These are phyloP conservation scores for Deilephila elpenor DNA, from an alignment of 2,888 invertebrate genomes.

Conservation along the genomic window DNA sequence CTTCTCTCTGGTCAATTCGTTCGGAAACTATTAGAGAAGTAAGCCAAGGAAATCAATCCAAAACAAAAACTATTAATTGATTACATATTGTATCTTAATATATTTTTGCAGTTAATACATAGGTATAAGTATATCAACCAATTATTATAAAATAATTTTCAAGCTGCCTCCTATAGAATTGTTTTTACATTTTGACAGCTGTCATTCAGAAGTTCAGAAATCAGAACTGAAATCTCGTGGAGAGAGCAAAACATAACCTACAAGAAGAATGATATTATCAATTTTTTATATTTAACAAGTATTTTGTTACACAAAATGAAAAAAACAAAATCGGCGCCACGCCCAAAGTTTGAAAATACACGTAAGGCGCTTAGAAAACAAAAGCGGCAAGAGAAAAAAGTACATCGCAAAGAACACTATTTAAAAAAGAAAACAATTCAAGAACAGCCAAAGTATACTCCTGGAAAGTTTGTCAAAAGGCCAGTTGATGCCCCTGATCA, in stretches of 20 bases:
- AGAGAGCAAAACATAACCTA: slow-evolving; percentile 25
- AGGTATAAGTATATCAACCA: no score
- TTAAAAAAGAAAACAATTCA: slow-evolving; percentile 63
- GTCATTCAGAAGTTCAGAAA: no score
- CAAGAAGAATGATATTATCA: not conserved
- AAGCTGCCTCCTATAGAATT: no score
- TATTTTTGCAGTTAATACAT: no score
- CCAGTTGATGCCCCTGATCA: slow-evolving; percentile 53
- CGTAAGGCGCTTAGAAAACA: slow-evolving; percentile 90
- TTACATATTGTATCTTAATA: no score
- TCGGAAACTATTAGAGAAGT: no score
- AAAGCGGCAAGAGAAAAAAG: slow-evolving; percentile 88
- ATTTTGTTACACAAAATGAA: slow-evolving; percentile 55
- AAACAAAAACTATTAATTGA: no score
- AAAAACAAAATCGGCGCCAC: slow-evolving; percentile 54
- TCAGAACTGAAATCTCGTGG: not conserved
- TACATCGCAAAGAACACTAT: slow-evolving; percentile 74
- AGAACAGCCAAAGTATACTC: slow-evolving; percentile 47
- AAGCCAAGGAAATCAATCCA: no score
- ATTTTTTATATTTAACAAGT: not conserved
- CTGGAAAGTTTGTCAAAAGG: slow-evolving; percentile 73
- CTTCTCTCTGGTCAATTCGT: no score
- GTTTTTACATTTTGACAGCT: no score
- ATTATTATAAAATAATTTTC: no score
- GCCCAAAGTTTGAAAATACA: slow-evolving; percentile 66